Conservation (phyloP, 2,113 vertebrate species). For the Tragulus kanchil region DNA sequence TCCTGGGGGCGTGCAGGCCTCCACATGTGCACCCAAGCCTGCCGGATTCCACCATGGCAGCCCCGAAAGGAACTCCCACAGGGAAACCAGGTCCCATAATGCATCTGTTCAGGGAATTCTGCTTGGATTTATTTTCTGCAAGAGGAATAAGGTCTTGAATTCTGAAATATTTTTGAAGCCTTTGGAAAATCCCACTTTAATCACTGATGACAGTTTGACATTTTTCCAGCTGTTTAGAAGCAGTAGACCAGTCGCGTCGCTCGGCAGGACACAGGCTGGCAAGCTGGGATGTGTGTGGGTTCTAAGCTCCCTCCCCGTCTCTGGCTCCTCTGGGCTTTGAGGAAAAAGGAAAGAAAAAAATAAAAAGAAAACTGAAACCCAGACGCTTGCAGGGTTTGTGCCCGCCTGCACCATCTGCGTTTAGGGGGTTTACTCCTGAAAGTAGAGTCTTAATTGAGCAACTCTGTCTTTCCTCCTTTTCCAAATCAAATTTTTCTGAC, state of each 20-base stretch:
- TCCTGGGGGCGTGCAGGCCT: fast-evolving
- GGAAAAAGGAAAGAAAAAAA: neutral
- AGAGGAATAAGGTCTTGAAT: conserved; percentile 74
- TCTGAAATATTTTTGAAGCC: conserved; percentile 82
- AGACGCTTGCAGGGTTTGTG: conserved; percentile 70
- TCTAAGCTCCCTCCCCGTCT: conserved; percentile 82
- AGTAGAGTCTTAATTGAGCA: conserved; percentile 77
- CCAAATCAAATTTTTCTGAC: too few species aligned
- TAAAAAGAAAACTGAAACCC: neutral
- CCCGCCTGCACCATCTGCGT: conserved; percentile 78
- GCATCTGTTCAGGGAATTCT: neutral
- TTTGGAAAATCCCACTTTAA: conserved; percentile 89
- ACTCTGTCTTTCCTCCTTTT: conserved; percentile 12
- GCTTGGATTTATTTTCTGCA: conserved; percentile 32
- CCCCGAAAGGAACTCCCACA: neutral
- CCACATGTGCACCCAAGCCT: neutral
- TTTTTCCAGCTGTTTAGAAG: conserved; percentile 87
- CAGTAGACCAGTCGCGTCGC: conserved; percentile 85
- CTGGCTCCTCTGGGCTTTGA: conserved; percentile 52
- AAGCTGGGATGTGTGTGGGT: conserved; percentile 86
- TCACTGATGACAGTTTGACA: conserved; percentile 90
- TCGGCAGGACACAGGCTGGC: conserved; percentile 86
- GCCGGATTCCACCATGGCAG: neutral
- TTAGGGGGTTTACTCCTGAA: conserved; percentile 70
- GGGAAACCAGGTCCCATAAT: neutral